Base-by-base conservation (phyloP, 2,113 vertebrate species). In the Ochotona curzoniae region DNA sequence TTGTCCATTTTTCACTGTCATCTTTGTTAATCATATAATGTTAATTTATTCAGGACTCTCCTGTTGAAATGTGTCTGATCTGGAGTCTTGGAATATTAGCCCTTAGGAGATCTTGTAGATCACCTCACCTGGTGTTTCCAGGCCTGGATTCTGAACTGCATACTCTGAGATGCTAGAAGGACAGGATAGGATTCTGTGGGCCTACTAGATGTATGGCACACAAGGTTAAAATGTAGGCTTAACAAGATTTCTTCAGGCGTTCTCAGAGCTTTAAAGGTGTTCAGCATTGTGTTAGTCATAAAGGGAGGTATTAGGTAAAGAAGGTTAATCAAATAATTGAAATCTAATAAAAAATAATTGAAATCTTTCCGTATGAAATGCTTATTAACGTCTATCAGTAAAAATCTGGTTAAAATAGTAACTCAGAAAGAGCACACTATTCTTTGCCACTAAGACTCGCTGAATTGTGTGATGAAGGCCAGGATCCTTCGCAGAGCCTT, bases 61-160 rank as follows among this genome's bases (percentile, higher is more conserved):
- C 28, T 78, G 18, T 86, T 51, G 64, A 89, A 87, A 92, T 64
- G 61, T 87, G 92, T 87, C 35, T 90, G 81, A 47, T 69, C 66
- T 2, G 38, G 76, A 94, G 61, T 54, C 25, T 85, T 92, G 64
- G 57, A 92, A 47, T 83, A 69, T 69, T 87, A 71, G 51, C 51
- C 88, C 17, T 87, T 47, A 91, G 67, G 94, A 30, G 3, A 74
- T 28, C 54, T 79, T 79, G 67, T 83, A 18, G 14, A 61, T 79
- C 49, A 81, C 17, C n/a, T 25, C 82, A 54, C 5, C 51, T 35
- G 25, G 12, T 70, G 0, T 87, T 81, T 85, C 2, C 20, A 89
- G 66, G 32, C 32, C 51, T 92, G 20, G 28, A 28, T 63, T 84
- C 81, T 78, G 44, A 75, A 67, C 25, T 32, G 5, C 88, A 21